Base-by-base conservation (phyloP, 2,113 vertebrate species). In the Ceyx melanurus region DNA sequence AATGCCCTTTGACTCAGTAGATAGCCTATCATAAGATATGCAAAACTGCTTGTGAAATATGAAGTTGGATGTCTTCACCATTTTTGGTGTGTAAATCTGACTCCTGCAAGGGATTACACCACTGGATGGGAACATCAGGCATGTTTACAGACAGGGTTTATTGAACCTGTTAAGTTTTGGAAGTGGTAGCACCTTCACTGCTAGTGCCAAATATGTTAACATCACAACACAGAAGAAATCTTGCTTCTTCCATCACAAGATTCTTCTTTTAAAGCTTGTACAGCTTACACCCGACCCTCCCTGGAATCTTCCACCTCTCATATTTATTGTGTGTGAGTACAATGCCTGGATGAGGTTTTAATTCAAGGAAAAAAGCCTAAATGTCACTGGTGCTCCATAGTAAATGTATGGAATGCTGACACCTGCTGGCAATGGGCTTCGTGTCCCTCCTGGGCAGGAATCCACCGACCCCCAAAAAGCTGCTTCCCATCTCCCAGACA, bases 341-440 rank as follows among this genome's bases (percentile, higher is more conserved):
- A 88, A 53, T 22, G 50, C 25, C 61, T 79, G 58, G 65, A 42
- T 80, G 26, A 86, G 68, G 60, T 56, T 48, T 85, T 50, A 86
- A 82, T 73, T 28, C 33, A 1, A 46, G 23, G 37, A 51, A 80
- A 74, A 58, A 29, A 54, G n/a, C 20, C 18, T 5, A 79, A 84
- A 86, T 76, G 13, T 58, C 76, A 73, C 31, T 57, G 29, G 9
- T 9, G 23, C 29, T 89, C 53, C 60, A 64, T 5, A 75, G 64
- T 40, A 92, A 86, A 71, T 88, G n/a, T 77, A 94, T 92, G 82
- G 92, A 92, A 97, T 70, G 53, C 94, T 96, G 97, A 90, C 97
- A 96, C 80, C 97, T 97, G 86, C 96, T 66, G 97, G 97, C 71
- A 83, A 89, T 22, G 45, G 62, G 37, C 16, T 66, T 85, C 42